Evolutionary conservation across 2,113 vertebrate species (phyloP), one percentile per base, ranked within the genome.

Genomic region (Lophotis ruficrista): DNA sequence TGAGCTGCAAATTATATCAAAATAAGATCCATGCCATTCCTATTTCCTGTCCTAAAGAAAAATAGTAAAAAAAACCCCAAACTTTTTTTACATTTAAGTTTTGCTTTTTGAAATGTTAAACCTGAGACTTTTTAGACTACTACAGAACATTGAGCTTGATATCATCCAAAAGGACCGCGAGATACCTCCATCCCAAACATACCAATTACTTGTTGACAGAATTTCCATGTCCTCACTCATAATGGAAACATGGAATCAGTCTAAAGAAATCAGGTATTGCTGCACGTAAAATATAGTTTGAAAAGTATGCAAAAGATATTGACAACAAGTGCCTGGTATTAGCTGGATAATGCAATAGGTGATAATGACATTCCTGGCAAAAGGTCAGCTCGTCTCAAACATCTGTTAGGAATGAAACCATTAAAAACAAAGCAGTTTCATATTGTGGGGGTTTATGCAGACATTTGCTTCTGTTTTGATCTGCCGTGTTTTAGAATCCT

Each of bases 341-440:
- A 94, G 51, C 45, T 88, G 66, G 60, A 35, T 77, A 96, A 88
- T 56, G 53, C 41, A 62, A 61, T 17, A 93, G 87, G 84, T 83
- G 89, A 89, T 79, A 86, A 91, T 90, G 62, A 93, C 81, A 81
- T 75, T 90, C 65, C 76, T 92, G 85, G 93, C 58, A 88, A 83
- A 94, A 93, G 58, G 82, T 95, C 93, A 96, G 82, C 58, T 93
- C 75, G 41, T 87, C 87, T 80, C 87, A 70, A 91, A 83, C 85
- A 95, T 83, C 94, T 96, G 96, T 58, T 92, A 64, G 30, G 51
- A 92, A 65, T 28, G 43, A 80, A 83, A 54, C 51, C 43, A 60
- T 92, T 79, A 73, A 90, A 93, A 93, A 73, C n/a, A 80, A 79
- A 94, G 14, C 20, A 66, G 58, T 58, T 73, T 81, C 50, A 47